phyloP scores from a whole-genome alignment of 2,888 invertebrate genomes.

The Lymantria monacha region DNA sequence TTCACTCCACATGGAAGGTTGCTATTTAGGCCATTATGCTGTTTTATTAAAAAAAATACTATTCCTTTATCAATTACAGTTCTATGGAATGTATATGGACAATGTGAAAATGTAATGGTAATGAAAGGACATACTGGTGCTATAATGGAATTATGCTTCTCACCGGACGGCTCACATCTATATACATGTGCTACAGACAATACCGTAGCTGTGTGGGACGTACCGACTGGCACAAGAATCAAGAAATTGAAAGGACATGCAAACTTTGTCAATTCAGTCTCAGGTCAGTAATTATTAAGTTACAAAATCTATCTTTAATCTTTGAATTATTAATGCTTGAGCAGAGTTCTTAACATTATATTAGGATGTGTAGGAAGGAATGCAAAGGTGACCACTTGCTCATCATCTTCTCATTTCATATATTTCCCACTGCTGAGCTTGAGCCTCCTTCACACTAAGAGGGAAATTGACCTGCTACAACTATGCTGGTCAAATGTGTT shows the following conservation, averaged over 20 bases:
- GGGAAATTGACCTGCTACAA: no score
- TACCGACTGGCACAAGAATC: conserved; percentile 92
- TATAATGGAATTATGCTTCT: conserved; percentile 95
- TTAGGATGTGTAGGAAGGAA: no score
- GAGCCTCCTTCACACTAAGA: no score
- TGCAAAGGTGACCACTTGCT: no score
- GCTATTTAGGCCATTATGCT: no score
- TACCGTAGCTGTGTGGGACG: conserved; percentile 97
- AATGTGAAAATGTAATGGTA: conserved; percentile 97
- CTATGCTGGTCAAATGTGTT: no score
- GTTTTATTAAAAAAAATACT: no score
- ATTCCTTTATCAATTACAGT: conserved; percentile 72
- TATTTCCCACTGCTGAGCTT: no score
- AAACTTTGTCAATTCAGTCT: conserved; percentile 88
- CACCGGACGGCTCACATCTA: conserved; percentile 91
- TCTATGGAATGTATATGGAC: conserved; percentile 98
- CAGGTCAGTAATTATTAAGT: conserved; percentile 56
- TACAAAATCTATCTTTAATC: neutral
- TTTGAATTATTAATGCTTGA: no score
- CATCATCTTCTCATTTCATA: no score
- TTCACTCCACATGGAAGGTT: no score
- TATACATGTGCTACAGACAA: conserved; percentile 97
- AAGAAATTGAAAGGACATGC: conserved; percentile 94
- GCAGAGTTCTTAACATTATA: no score
- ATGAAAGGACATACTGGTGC: conserved; percentile 98